These are phyloP conservation scores for Acromyrmex heyeri DNA, from an alignment of 1,140 invertebrate genomes.

Conservation along the genomic window DNA sequence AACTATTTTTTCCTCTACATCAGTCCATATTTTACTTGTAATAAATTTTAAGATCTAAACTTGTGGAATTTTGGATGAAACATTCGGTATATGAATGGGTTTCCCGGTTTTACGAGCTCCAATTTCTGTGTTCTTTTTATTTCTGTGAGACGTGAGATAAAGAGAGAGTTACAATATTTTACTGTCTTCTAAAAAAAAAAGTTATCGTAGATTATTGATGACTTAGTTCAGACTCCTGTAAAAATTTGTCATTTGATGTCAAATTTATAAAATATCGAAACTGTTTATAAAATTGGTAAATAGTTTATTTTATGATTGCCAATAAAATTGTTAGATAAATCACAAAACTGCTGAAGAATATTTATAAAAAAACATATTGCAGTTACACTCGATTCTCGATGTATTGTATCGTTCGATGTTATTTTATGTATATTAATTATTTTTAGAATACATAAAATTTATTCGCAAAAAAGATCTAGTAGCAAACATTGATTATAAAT, in stretches of 20 bases:
- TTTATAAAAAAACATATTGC: not conserved
- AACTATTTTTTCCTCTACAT: not conserved
- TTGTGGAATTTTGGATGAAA: slow-evolving; percentile 24
- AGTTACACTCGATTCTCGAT: not conserved
- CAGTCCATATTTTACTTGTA: not conserved
- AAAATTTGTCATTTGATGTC: slow-evolving; percentile 6
- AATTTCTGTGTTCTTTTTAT: slow-evolving; percentile 16
- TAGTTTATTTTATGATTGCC: not conserved
- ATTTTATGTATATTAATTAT: not conserved
- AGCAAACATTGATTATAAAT: not conserved
- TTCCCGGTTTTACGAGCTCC: not conserved
- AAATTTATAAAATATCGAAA: not conserved
- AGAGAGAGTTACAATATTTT: slow-evolving; percentile 20
- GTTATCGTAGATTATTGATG: slow-evolving; percentile 11
- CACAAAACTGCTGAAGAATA: not conserved
- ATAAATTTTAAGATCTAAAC: not conserved
- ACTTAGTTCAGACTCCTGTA: not conserved
- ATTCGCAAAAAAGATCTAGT: too few relatives aligned
- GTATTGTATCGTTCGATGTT: not conserved
- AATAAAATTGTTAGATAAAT: slow-evolving; percentile 8
- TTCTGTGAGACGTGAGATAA: not conserved
- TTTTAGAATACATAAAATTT: not conserved
- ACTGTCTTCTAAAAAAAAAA: not conserved
- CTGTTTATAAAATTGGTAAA: not conserved
- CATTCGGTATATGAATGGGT: slow-evolving; percentile 17